Base-by-base conservation (phyloP, 2,888 invertebrate species). In the Spisula solida region DNA sequence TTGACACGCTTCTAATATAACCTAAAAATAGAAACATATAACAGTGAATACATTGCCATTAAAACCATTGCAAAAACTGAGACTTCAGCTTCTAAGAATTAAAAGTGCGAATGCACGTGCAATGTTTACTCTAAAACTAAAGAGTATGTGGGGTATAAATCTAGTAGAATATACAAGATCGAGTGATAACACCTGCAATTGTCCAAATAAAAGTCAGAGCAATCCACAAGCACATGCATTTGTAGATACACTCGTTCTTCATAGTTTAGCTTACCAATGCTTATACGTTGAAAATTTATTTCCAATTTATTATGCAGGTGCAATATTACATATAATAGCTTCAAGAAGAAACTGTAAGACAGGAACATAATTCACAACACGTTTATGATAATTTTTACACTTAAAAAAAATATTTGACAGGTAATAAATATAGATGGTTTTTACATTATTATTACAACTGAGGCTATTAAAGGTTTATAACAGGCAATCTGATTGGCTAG, bases 1-100 rank as follows among this genome's bases (percentile, higher is more conserved):
- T 97, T 99, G 98, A 97, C 99, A 99, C 83, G 98, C 98, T 96
- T 98, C 98, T 93, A 99, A 98, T 95, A 99, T 98, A 86, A 98
- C 98, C 98, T 99, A 99, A 97, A 99, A 96, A 86, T 48, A 79
- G 16, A 85, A 47, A 87, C 14, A 79, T n/a, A 79, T 0, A 16
- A 14, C 18, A 79, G 6, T 51, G 51, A 51, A 51, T 51, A 51
- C 6, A 12, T 47, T 47, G 47, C 14, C 51, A 51, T 8, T 41
- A 8, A 41, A 41, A 41, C 8, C 41, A 41, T 41, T 41, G 2
- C 41, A 8, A 41, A 41, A 41, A 41, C 41, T 41, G 41, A 41
- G 51, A 51, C 51, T 51, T 10, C n/a, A 78, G 34, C 34, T 34
- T 78, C 78, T 34, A 18, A 78, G 78, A 16, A 34, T 18, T 6